These are phyloP conservation scores for Dermochelys coriacea DNA, from an alignment of 2,797 vertebrate species.

Conservation along the genomic window DNA sequence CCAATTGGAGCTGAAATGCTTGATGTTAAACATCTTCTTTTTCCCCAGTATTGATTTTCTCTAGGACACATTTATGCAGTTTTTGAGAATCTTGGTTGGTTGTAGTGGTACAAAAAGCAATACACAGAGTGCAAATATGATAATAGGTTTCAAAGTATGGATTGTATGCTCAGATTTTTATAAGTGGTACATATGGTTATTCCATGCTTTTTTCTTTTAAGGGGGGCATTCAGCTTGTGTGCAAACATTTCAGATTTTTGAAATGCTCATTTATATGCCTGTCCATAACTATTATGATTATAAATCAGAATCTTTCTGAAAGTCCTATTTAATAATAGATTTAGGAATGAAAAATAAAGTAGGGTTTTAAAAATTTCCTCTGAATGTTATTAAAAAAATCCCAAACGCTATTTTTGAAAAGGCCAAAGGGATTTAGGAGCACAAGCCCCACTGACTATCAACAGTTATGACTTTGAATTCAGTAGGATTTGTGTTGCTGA, in stretches of 20 bases:
- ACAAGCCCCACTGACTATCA: background rate
- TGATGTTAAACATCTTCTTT: background rate
- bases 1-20: background rate
- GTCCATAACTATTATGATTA: conserved; percentile 37
- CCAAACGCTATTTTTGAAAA: conserved; percentile 6
- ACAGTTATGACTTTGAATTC: background rate
- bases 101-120: rapidly evolving
- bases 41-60: rapidly evolving
- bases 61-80: background rate
- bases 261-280: conserved; percentile 43
- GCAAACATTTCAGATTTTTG: background rate
- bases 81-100: background rate
- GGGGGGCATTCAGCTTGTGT: background rate
- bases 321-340: background rate
- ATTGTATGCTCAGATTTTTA: background rate
- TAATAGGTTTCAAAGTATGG: background rate
- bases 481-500: background rate
- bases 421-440: background rate
- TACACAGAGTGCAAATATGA: background rate
- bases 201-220: background rate
- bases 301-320: conserved; percentile 27
- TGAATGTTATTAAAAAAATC: background rate
- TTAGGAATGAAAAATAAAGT: conserved; percentile 49
- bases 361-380: conserved; percentile 10
- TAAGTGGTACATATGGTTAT: background rate